phyloP scores from a whole-genome alignment of 2,888 invertebrate species.

The Pteria penguin region DNA sequence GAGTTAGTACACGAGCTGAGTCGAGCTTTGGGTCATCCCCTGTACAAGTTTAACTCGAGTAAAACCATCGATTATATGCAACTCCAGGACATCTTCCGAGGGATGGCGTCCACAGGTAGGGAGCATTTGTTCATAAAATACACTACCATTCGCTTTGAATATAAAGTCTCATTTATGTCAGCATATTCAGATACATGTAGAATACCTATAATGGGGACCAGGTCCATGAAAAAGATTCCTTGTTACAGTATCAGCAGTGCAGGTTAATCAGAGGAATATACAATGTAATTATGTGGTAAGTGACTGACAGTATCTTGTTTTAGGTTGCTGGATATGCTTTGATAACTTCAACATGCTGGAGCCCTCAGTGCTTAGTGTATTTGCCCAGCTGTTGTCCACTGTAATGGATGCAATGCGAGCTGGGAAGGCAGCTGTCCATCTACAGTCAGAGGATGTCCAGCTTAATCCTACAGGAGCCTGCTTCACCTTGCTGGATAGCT shows the following conservation, averaged over 20 bases:
- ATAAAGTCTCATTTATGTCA: too few species aligned
- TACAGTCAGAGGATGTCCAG: slow-evolving; percentile 72
- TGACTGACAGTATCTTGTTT: too few species aligned
- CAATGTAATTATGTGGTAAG: too few species aligned
- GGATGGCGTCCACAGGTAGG: slow-evolving; percentile 74
- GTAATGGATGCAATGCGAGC: slow-evolving; percentile 71
- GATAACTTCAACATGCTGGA: slow-evolving; percentile 70
- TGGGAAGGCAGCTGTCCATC: slow-evolving; percentile 68
- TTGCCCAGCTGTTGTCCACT: slow-evolving; percentile 72
- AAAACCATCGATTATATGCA: slow-evolving; percentile 67
- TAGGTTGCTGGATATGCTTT: slow-evolving; percentile 77
- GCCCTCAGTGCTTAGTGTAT: slow-evolving; percentile 72
- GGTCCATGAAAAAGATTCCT: too few species aligned
- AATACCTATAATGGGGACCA: too few species aligned
- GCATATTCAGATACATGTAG: too few species aligned
- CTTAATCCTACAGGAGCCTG: slow-evolving; percentile 68
- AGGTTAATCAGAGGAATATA: too few species aligned
- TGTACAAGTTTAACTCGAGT: slow-evolving; percentile 77
- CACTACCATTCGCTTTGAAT: too few species aligned
- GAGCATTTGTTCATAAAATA: too few species aligned
- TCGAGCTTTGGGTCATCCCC: slow-evolving; percentile 71
- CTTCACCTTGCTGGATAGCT: slow-evolving; percentile 72
- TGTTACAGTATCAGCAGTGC: too few species aligned
- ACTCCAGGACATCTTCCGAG: slow-evolving; percentile 76
- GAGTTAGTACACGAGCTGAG: slow-evolving; percentile 71